Evolutionary conservation across 2,113 vertebrate genomes (phyloP).

Genomic region (Neopipo cinnamomea): DNA sequence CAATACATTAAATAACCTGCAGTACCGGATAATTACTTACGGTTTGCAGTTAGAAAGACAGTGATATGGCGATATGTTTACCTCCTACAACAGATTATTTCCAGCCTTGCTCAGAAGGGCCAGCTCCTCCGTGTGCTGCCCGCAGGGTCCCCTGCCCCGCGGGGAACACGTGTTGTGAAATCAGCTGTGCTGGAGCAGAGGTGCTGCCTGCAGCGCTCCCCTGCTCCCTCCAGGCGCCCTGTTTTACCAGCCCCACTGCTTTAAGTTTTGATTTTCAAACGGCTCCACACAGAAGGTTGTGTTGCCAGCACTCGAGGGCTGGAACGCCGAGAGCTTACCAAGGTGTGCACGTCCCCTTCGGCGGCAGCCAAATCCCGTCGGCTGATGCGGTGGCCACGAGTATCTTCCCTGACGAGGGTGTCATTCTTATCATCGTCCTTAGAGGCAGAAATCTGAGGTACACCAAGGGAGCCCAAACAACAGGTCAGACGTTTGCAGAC

Average conservation of each 20-base stretch:
- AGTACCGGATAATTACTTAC: not conserved
- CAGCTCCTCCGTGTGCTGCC: not conserved
- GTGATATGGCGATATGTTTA: rapidly evolving
- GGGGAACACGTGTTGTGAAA: not conserved
- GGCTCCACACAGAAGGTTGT: not conserved
- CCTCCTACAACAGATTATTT: not conserved
- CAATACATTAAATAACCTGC: not conserved
- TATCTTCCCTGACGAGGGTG: constrained; percentile 67
- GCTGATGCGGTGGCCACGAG: constrained; percentile 68
- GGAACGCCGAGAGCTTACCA: constrained; percentile 74
- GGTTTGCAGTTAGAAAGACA: not conserved
- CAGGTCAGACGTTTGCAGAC: not conserved
- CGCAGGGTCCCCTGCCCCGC: not conserved
- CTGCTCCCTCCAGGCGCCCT: not conserved
- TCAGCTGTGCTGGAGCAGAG: not conserved
- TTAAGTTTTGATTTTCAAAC: not conserved
- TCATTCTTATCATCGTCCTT: constrained; percentile 77
- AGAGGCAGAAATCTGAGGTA: constrained; percentile 60
- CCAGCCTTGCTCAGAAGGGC: not conserved
- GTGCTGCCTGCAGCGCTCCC: not conserved
- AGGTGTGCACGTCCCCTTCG: constrained; percentile 77
- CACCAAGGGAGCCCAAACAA: not conserved
- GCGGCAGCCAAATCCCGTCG: constrained; percentile 75
- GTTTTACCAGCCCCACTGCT: not conserved
- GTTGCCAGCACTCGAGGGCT: not conserved